Percentiles rank a stretch among this genome's conserved stretches.
Conservation (phyloP, 2,113 vertebrate genomes). For the Parotia lawesii region DNA sequence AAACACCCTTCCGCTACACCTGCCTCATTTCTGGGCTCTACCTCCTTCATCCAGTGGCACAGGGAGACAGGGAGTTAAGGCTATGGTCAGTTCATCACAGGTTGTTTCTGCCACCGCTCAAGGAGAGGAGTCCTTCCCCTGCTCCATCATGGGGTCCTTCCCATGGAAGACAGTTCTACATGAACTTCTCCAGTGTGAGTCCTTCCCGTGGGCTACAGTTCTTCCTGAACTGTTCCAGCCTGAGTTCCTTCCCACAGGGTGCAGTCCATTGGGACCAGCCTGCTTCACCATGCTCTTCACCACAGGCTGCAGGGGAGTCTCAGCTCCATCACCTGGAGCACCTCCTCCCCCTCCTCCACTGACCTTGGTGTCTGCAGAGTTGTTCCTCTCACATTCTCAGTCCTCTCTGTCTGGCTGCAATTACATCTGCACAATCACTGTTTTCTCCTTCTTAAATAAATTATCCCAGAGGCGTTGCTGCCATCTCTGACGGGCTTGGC, state of each 20-base stretch:
- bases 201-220: neutral
- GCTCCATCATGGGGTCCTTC: fast-evolving
- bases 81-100: neutral
- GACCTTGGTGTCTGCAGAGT: neutral
- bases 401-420: neutral
- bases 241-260: neutral
- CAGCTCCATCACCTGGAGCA: neutral
- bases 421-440: neutral
- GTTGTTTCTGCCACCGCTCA: neutral
- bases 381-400: neutral
- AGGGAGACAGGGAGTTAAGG: neutral
- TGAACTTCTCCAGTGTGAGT: neutral
- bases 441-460: neutral
- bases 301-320: neutral
- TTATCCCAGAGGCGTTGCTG: neutral
- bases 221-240: neutral
- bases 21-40: neutral
- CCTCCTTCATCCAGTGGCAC: neutral
- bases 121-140: neutral
- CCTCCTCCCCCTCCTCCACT: neutral
- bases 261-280: neutral
- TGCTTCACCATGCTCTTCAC: neutral
- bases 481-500: neutral
- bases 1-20: neutral
- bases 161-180: neutral